Conservation (phyloP, 2,113 vertebrate genomes). For the Emydocephalus ijimae region DNA sequence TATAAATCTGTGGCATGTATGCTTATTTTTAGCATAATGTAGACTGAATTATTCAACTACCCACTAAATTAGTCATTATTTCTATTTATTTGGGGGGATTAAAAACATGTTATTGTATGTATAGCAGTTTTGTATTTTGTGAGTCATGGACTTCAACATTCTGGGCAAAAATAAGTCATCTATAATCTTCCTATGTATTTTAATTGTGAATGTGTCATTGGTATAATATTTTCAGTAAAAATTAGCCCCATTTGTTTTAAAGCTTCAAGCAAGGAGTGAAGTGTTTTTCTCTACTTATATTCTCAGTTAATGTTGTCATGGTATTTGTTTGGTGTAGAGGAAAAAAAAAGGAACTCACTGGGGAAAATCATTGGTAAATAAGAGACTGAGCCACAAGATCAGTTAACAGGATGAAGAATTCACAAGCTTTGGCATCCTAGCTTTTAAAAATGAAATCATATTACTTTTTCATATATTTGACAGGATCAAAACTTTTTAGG, state of each 20-base stretch:
- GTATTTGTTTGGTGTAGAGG: not conserved
- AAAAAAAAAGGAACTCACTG: not conserved
- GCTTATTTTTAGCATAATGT: not conserved
- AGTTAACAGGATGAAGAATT: not conserved
- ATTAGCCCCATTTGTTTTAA: slow-evolving; percentile 2
- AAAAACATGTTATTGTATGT: not conserved
- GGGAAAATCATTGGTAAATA: not conserved
- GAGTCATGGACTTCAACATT: not conserved
- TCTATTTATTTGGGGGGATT: not conserved
- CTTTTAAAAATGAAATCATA: not conserved
- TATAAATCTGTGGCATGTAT: not conserved
- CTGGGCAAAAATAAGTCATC: slow-evolving; percentile 19
- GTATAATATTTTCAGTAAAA: not conserved
- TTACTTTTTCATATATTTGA: not conserved
- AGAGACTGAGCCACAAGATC: not conserved
- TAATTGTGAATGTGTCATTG: slow-evolving; percentile 17
- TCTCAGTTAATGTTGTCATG: slow-evolving; percentile 12
- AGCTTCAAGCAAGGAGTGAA: not conserved
- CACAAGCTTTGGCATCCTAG: not conserved
- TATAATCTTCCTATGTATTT: slow-evolving; percentile 11
- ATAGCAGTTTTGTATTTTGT: not conserved
- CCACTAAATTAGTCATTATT: slow-evolving; percentile 18
- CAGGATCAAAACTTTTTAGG: not conserved
- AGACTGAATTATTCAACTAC: slow-evolving; percentile 2
- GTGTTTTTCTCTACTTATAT: slow-evolving; percentile 13